phyloP scores from a whole-genome alignment of 2,113 vertebrate species.

The Tringa solitaria region DNA sequence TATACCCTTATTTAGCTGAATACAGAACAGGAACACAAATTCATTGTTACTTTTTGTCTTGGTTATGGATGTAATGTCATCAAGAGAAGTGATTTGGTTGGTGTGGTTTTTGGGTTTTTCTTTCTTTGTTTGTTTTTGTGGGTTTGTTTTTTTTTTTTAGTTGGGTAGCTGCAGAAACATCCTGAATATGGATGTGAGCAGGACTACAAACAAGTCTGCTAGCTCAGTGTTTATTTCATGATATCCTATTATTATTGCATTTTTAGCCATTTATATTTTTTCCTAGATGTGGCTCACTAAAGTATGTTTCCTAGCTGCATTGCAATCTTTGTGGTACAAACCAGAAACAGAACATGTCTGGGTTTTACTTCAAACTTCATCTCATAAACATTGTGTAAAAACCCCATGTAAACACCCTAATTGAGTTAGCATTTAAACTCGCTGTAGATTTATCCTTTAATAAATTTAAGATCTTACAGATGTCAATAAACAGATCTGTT shows the following conservation, averaged over 20 bases:
- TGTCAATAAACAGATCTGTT: background rate
- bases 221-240: conserved; percentile 16
- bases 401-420: conserved; percentile 1
- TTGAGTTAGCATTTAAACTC: conserved; percentile 1
- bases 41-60: background rate
- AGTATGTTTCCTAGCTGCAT: conserved; percentile 28
- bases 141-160: background rate
- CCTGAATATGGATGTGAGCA: background rate
- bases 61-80: background rate
- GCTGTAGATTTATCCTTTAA: background rate
- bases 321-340: conserved; percentile 27
- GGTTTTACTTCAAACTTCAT: conserved; percentile 31
- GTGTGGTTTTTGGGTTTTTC: too few relatives aligned
- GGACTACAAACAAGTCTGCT: background rate
- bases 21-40: background rate
- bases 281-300: conserved; percentile 53
- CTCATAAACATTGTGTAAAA: conserved; percentile 41
- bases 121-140: too few relatives aligned
- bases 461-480: conserved; percentile 10
- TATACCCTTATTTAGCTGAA: background rate
- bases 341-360: conserved; percentile 53
- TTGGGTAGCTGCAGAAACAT: background rate
- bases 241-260: conserved; percentile 1
- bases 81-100: background rate
- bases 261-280: conserved; percentile 43